A percentile compares a stretch with the other conserved stretches of the same genome.
phyloP scores from a whole-genome alignment of 2,113 vertebrate species.

The Corythoichthys intestinalis region DNA sequence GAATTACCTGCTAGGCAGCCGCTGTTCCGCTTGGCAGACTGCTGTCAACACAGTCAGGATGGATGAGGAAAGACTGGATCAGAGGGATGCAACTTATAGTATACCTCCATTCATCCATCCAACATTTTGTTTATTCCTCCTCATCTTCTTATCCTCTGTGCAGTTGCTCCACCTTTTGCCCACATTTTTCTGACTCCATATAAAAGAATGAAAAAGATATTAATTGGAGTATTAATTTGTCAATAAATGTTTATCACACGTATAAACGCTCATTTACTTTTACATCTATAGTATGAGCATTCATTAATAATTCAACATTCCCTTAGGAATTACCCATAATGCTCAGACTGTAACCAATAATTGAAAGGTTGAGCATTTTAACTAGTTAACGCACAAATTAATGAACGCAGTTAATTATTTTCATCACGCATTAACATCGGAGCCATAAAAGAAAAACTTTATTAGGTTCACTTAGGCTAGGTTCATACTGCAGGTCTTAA shows the following conservation, averaged over 20 bases:
- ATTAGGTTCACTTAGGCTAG: too few species aligned
- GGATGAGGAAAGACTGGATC: slow-evolving; percentile 68
- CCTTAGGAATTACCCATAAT: neutral
- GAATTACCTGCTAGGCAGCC: slow-evolving; percentile 71
- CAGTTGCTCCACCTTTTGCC: slow-evolving; percentile 14
- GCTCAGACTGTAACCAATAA: neutral
- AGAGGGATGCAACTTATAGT: slow-evolving; percentile 68
- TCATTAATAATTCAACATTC: neutral
- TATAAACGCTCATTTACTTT: neutral
- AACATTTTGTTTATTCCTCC: neutral
- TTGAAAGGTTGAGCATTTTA: too few species aligned
- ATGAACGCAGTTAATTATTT: too few species aligned
- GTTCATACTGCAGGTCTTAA: too few species aligned
- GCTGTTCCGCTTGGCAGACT: slow-evolving; percentile 71
- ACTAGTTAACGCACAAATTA: too few species aligned
- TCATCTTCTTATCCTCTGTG: slow-evolving; percentile 28
- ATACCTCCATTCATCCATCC: slow-evolving; percentile 51
- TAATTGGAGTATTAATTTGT: neutral
- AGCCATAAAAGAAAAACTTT: too few species aligned
- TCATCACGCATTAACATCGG: too few species aligned
- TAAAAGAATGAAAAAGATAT: neutral
- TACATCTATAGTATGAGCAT: neutral
- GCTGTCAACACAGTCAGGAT: slow-evolving; percentile 69
- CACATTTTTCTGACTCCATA: slow-evolving; percentile 4
- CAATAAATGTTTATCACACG: neutral